Conservation (phyloP, 2,113 vertebrate species). For the Megalops atlanticus region DNA sequence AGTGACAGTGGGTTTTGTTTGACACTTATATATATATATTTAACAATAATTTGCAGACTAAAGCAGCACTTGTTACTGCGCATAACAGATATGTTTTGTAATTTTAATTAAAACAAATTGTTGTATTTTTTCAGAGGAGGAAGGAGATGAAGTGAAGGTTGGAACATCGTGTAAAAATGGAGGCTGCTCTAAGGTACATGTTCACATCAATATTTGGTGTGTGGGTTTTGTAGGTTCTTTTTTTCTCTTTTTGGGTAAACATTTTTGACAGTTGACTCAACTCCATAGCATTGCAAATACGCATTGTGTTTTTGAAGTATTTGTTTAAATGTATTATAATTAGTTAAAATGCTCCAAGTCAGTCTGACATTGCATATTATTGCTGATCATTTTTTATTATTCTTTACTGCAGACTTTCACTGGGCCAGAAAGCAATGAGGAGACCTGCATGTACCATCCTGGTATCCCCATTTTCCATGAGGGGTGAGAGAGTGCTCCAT, state of each 20-base stretch:
- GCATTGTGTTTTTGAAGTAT: neutral
- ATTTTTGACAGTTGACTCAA: neutral
- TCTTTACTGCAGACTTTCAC: constrained; percentile 64
- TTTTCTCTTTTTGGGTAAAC: neutral
- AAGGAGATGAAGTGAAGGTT: constrained; percentile 77
- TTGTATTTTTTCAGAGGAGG: constrained; percentile 68
- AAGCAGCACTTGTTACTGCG: too few relatives aligned
- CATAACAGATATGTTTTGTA: too few relatives aligned
- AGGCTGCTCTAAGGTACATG: constrained; percentile 78
- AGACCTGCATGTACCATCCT: constrained; percentile 76
- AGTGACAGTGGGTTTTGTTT: constrained; percentile 31
- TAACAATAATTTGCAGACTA: too few relatives aligned
- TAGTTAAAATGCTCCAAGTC: neutral
- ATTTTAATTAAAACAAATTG: constrained; percentile 4
- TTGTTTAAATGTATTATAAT: neutral
- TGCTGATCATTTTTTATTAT: neutral
- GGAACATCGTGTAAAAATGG: constrained; percentile 81
- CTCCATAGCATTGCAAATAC: too few relatives aligned
- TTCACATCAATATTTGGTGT: too few relatives aligned
- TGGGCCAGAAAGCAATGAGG: constrained; percentile 71
- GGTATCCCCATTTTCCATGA: constrained; percentile 86
- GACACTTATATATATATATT: too few relatives aligned
- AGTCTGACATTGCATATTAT: too few relatives aligned
- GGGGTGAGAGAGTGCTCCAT: constrained; percentile 66
- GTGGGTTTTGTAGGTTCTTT: too few relatives aligned